phyloP scores from a whole-genome alignment of 2,797 vertebrate species.

The Macropodus opercularis region DNA sequence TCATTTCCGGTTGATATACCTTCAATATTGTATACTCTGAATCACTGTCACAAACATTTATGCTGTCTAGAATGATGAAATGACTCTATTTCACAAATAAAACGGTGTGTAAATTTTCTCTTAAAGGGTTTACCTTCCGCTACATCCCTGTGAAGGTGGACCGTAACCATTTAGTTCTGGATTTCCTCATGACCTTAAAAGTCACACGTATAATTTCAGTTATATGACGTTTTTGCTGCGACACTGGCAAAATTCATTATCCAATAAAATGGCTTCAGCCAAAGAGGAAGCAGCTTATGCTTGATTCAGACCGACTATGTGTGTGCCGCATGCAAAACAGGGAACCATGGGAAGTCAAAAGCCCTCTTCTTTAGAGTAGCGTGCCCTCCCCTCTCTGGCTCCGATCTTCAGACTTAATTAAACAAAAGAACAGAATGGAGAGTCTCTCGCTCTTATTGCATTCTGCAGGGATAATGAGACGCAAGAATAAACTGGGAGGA shows the following conservation, averaged over 20 bases:
- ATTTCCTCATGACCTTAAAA: conserved; percentile 21
- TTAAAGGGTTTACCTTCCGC: conserved; percentile 5
- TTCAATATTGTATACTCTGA: not conserved
- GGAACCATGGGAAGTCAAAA: conserved; percentile 44
- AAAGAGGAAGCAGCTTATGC: not conserved
- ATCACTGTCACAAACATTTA: conserved; percentile 7
- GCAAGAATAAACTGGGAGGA: conserved; percentile 37
- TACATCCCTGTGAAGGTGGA: not conserved
- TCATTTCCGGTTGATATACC: not conserved
- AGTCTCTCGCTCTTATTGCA: conserved; percentile 24
- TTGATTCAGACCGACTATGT: conserved; percentile 11
- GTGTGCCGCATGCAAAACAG: conserved; percentile 25
- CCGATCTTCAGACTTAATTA: conserved; percentile 53
- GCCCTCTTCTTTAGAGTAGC: conserved; percentile 27
- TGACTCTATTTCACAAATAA: conserved; percentile 16
- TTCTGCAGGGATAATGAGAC: conserved; percentile 53
- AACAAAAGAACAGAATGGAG: conserved; percentile 48
- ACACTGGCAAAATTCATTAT: conserved; percentile 32
- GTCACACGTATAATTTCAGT: conserved; percentile 7
- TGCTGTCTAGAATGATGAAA: conserved; percentile 1
- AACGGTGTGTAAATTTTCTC: not conserved
- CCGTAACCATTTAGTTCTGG: conserved; percentile 7
- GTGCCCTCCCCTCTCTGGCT: not conserved
- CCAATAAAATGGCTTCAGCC: conserved; percentile 22
- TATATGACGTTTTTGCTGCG: conserved; percentile 17